phyloP scores from a whole-genome alignment of 2,797 vertebrate species.

The Lepus oiostolus region DNA sequence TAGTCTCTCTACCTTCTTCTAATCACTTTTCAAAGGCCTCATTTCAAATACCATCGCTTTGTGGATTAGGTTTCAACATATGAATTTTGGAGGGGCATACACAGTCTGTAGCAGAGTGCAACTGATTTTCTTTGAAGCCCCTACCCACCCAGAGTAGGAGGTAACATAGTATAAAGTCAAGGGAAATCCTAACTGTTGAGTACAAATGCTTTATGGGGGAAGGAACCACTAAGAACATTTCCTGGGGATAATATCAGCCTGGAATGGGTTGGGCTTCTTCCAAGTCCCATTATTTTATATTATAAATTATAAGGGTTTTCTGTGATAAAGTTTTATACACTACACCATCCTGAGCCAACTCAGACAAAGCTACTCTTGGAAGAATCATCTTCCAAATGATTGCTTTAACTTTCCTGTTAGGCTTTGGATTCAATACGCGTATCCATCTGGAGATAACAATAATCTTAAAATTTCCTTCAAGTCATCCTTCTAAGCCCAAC shows the following conservation, averaged over 20 bases:
- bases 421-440: not conserved
- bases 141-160: not conserved
- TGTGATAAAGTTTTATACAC: not conserved
- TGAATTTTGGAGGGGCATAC: not conserved
- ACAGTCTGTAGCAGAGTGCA: not conserved
- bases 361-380: not conserved
- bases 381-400: not conserved
- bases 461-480: not conserved
- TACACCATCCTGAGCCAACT: not conserved
- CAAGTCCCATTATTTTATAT: not conserved
- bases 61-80: not conserved
- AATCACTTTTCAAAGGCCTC: not conserved
- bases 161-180: not conserved
- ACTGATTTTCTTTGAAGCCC: not conserved
- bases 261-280: not conserved
- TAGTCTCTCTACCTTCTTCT: not conserved
- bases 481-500: not conserved
- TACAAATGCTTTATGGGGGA: not conserved
- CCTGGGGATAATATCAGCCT: not conserved
- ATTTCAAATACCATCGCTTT: not conserved
- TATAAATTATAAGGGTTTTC: not conserved
- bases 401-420: not conserved
- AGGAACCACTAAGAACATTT: not conserved
- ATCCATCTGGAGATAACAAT: not conserved
- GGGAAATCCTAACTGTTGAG: constrained; percentile 4